These are phyloP conservation scores for Psittacula echo DNA, from an alignment of 2,797 vertebrate genomes.

Conservation along the genomic window DNA sequence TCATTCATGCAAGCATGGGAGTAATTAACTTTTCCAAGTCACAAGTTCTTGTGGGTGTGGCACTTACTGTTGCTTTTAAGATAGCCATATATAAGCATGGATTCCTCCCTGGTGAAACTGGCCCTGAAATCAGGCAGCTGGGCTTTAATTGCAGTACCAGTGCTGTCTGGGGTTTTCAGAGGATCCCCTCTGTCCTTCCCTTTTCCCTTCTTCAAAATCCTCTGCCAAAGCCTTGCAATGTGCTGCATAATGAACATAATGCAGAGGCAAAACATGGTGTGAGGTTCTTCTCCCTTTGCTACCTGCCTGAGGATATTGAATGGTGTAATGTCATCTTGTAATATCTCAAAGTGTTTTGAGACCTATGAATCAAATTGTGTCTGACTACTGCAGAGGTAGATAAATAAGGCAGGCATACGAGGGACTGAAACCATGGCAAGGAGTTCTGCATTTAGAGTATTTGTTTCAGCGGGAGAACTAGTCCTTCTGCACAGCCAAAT, in stretches of 20 bases:
- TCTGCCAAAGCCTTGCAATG: not conserved
- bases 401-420: not conserved
- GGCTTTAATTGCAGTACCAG: not conserved
- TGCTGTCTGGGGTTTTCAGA: not conserved
- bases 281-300: not conserved
- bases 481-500: not conserved
- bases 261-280: not conserved
- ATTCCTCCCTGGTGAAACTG: not conserved
- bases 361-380: not conserved
- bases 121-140: not conserved
- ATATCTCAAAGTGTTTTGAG: not conserved
- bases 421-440: accelerated
- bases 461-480: not conserved
- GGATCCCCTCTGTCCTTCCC: not conserved
- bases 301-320: not conserved
- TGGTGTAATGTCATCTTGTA: not conserved
- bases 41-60: not conserved
- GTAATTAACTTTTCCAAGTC: not conserved
- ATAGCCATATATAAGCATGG: not conserved
- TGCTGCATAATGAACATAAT: not conserved
- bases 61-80: not conserved
- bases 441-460: not conserved
- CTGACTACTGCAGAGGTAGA: not conserved
- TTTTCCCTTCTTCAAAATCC: not conserved
- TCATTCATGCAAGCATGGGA: not conserved